Base-by-base conservation (phyloP, 2,888 invertebrate species). In the Aspidapion aeneum region DNA sequence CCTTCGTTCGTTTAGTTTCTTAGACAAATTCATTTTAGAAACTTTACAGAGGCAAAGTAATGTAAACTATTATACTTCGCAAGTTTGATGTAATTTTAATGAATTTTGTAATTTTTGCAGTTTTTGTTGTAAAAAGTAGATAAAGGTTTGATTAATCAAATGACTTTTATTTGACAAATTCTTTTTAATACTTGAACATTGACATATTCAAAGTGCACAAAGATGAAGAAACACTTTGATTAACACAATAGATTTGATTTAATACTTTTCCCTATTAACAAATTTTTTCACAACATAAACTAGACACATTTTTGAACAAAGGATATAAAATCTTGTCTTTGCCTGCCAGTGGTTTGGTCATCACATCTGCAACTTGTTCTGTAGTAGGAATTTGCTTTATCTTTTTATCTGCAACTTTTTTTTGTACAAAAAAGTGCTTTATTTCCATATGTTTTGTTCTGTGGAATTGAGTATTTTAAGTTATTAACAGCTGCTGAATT, bases 381-480 rank as follows among this genome's bases (percentile, higher is more conserved):
- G 70, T 68, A 12, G 70, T 70, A 12, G 68, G 62, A 18, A 72
- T 65, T 62, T 73, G 68, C 60, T 71, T 64, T 7, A 72, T 57
- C 62, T 59, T 66, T 49, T 66, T 66, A 61, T 64, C 66, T 18
- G 62, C 63, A n/a, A 72, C 64, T 58, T 70, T 70, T 66, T 74
- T 72, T 58, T 70, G 61, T 59, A 72, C 70, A 62, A 72, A 72
- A 56, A 74, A 75, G 63, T 74, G 70, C 60, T 72, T 68, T 1
- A 71, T 69, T 1, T 62, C 21, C 63, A 73, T 73, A 60, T 75
- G 74, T 58, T 74, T 75, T 0, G 73, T 71, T 66, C n/a, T n/a
- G n/a, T n/a, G n/a, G n/a, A 72, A 64, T 20, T 65, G 66, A 65
- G 72, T 72, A 69, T 75, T 75, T 48, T 74, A 70, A 2, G 73